Evolutionary conservation across 1,140 invertebrate species (phyloP).

Genomic region (Scaptomyza pallida): DNA sequence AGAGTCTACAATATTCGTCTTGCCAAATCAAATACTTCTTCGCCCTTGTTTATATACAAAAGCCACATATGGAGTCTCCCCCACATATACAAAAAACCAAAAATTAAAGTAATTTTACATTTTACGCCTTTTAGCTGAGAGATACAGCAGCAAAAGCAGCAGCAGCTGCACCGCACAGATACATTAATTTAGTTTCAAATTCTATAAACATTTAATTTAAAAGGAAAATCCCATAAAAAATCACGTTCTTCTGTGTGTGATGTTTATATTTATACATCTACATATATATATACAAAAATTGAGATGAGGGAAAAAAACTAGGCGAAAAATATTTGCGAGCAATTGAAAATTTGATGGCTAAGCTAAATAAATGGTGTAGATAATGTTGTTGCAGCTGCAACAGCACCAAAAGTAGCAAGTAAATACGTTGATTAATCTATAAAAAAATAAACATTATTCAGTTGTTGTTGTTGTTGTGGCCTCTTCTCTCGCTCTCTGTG

Average conservation of each 20-base stretch:
- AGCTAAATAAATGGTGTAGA: constrained; percentile 64
- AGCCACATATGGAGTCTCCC: constrained; percentile 28
- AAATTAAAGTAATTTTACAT: constrained; percentile 49
- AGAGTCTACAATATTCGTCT: neutral
- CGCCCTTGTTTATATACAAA: constrained; percentile 26
- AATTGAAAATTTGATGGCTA: constrained; percentile 59
- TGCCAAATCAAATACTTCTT: neutral
- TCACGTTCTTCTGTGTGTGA: constrained; percentile 51
- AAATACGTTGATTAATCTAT: constrained; percentile 78
- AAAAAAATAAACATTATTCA: constrained; percentile 74
- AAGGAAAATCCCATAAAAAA: constrained; percentile 49
- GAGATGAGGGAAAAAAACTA: constrained; percentile 12
- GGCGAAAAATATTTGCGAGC: constrained; percentile 50
- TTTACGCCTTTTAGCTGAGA: constrained; percentile 27
- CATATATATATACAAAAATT: no score
- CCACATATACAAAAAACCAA: neutral
- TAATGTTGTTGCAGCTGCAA: constrained; percentile 45
- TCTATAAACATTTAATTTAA: constrained; percentile 76
- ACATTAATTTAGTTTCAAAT: constrained; percentile 28
- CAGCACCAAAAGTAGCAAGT: constrained; percentile 50
- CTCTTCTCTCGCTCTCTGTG: constrained; percentile 56
- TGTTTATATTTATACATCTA: no score
- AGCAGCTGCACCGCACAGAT: neutral
- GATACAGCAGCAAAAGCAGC: neutral
- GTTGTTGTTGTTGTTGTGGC: constrained; percentile 17